These are phyloP conservation scores for Arnoldichthys spilopterus DNA, from an alignment of 2,797 vertebrate genomes.

Conservation along the genomic window DNA sequence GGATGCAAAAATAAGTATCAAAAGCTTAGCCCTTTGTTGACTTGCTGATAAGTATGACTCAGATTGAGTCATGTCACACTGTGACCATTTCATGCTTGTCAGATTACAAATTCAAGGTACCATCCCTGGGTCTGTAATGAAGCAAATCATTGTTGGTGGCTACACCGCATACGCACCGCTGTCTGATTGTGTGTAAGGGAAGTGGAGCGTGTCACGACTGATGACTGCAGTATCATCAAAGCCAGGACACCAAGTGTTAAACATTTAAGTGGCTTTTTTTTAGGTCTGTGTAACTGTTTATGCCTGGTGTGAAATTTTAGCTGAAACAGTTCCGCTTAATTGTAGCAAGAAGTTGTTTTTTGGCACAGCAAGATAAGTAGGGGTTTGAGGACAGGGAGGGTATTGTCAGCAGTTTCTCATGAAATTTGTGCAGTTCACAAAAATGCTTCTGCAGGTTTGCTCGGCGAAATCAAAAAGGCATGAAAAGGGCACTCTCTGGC, in stretches of 20 bases:
- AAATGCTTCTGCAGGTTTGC: constrained; percentile 15
- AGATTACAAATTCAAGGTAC: constrained; percentile 40
- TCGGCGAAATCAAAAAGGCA: constrained; percentile 38
- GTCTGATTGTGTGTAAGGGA: neutral
- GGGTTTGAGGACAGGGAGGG: constrained; percentile 15
- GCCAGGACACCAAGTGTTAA: constrained; percentile 16
- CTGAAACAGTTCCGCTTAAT: too few relatives aligned
- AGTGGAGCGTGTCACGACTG: neutral
- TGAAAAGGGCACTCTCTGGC: constrained; percentile 37
- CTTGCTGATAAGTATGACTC: constrained; percentile 22
- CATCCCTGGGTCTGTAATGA: constrained; percentile 12
- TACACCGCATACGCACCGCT: neutral
- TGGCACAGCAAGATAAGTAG: constrained; percentile 21
- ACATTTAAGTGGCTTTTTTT: neutral
- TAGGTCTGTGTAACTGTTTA: neutral
- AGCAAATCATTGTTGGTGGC: constrained; percentile 9
- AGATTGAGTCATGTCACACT: constrained; percentile 46
- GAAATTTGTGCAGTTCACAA: constrained; percentile 31
- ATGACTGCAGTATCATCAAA: constrained; percentile 13
- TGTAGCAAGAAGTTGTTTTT: neutral
- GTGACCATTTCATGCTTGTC: constrained; percentile 18
- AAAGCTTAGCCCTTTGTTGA: constrained; percentile 13
- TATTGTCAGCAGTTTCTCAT: constrained; percentile 29
- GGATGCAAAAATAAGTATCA: constrained; percentile 28
- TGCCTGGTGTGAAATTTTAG: neutral